Evolutionary conservation across 1,140 invertebrate species (phyloP), one percentile per base, ranked within the genome.

Genomic region (Cecropterus lyciades): DNA sequence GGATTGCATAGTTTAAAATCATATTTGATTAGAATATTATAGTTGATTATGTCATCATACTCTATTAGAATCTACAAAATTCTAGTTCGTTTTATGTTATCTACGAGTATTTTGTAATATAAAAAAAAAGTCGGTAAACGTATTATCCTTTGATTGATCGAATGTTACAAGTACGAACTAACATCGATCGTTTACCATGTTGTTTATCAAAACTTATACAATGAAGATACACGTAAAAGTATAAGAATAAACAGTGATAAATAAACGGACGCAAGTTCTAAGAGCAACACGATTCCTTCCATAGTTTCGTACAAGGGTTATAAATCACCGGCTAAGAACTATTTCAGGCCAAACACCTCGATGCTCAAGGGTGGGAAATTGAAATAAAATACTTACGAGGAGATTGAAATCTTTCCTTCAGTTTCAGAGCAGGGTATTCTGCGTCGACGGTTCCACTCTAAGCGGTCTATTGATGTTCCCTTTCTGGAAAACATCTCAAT

Each of bases 381-480:
- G 80, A 80, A 80, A 82, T 79, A 80, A 80, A 80, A 73, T 76
- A 73, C 70, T 72, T 68, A 68, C 67, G 69, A 60, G 67, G 27
- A 70, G 70, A 75, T 77, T 75, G 76, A 71, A 77, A 75, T 75
- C 70, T 66, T 52, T 56, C 56, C 52, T 15, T 48, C 27, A 70
- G 62, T 63, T 62, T 68, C 37, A 62, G 51, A 64, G 67, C n/a
- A n/a, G n/a, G 53, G 56, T 60, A 43, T 62, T 62, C 27, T 15
- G 62, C 59, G 55, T 40, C 52, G 46, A 48, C 52, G 67, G 59
- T 64, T 70, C 64, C 51, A 56, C 63, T 57, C 63, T 57, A 69
- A 68, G 72, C 66, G 73, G 55, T 72, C 70, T 77, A 75, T 81
- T 77, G 75, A 79, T 83, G 77, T 78, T 80, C 56, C 66, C 64